Evolutionary conservation across 2,888 invertebrate species (phyloP), one percentile per base, ranked within the genome.

Genomic region (Asteroscopus sphinx): DNA sequence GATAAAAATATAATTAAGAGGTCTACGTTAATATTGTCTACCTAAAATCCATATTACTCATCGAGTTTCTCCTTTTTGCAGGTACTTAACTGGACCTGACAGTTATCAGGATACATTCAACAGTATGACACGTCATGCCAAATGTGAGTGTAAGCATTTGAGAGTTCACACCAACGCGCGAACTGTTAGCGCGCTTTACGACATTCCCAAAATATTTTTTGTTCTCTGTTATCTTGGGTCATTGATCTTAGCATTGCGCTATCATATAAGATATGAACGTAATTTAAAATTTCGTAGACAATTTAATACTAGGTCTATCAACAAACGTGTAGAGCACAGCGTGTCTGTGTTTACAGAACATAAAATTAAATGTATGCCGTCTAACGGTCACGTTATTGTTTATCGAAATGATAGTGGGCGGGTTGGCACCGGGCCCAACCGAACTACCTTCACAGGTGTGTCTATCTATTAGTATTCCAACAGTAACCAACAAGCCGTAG

Each of bases 371-470:
- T 83, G 79, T 83, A 78, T 85, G 81, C 75, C 83, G 73, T 58
- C 53, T 88, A 91, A 88, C 88, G 86, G 86, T 77, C 67, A 68
- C 74, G 72, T 83, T 88, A 88, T 90, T 90, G 87, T 90, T 88
- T 88, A 88, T 90, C 81, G 81, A 81, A 82, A 82, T 85, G 66
- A 81, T 83, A 77, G 85, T 87, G 74, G 82, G 81, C 74, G 79
- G 74, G 60, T 86, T 90, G 88, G 88, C 89, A 82, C 69, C 63
- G 76, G 64, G 81, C 87, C 86, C 83, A 83, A 76, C 75, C 33
- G 68, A 72, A 76, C 79, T 82, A 88, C 88, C 87, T 88, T 83
- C 80, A 71, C 89, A 90, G 90, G 89, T 92, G 88, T 86, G 80
- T 75, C 76, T 73, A 64, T 74, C 73, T 74, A 74, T 82, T 81